Percentiles rank a stretch among this genome's conserved stretches.
Conservation (phyloP, 1,140 invertebrate species). For the Cryptotermes secundus region DNA sequence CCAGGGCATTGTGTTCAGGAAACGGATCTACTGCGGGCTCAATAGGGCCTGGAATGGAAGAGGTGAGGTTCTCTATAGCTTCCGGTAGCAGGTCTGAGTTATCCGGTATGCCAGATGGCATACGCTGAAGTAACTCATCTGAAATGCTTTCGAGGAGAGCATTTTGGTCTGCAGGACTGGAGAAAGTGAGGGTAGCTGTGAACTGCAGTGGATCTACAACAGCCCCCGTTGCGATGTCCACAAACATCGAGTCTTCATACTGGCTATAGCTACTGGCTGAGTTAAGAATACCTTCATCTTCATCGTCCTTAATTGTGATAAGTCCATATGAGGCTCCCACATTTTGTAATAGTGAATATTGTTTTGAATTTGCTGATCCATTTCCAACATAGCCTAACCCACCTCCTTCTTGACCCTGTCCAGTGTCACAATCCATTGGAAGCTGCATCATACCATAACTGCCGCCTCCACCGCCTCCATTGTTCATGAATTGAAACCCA, state of each 20-base stretch:
- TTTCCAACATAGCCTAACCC: constrained; percentile 47
- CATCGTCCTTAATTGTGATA: constrained; percentile 72
- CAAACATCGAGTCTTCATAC: constrained; percentile 77
- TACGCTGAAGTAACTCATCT: constrained; percentile 70
- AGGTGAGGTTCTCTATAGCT: constrained; percentile 50
- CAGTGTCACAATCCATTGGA: constrained; percentile 74
- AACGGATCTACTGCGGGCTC: constrained; percentile 67
- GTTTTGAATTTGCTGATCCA: constrained; percentile 51
- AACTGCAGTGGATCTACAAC: constrained; percentile 79
- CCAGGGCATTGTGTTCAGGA: constrained; percentile 61
- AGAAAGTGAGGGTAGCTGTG: constrained; percentile 75
- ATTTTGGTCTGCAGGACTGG: constrained; percentile 68
- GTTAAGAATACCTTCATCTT: constrained; percentile 46
- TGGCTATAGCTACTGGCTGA: constrained; percentile 44
- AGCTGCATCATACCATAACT: constrained; percentile 57
- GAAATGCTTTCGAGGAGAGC: constrained; percentile 67
- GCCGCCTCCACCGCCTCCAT: constrained; percentile 40
- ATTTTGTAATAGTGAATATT: constrained; percentile 79
- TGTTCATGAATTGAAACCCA: background rate
- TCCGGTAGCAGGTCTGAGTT: constrained; percentile 50
- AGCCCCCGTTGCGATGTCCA: constrained; percentile 68
- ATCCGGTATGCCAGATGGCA: constrained; percentile 52
- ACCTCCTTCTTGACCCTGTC: constrained; percentile 54
- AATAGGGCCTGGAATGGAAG: constrained; percentile 58
- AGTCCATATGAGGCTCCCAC: constrained; percentile 71